These are phyloP conservation scores for Catocala fraxini DNA, from an alignment of 2,888 invertebrate species.

Conservation along the genomic window DNA sequence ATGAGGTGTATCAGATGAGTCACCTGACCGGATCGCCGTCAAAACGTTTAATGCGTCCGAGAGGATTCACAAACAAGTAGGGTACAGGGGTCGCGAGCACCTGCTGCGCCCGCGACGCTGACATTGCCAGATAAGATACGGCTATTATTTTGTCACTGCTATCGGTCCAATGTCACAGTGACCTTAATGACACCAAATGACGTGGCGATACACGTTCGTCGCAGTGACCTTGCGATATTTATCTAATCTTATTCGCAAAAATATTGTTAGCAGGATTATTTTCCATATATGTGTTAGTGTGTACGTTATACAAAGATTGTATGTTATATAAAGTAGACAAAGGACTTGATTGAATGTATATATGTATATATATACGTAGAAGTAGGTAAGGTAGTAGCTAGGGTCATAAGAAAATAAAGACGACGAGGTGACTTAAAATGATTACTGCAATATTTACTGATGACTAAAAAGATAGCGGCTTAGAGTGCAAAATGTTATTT, in stretches of 20 bases:
- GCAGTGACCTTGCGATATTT: conserved; percentile 84
- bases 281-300: conserved; percentile 53
- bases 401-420: not conserved
- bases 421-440: no score
- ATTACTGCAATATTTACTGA: no score
- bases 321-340: conserved; percentile 22
- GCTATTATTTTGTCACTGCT: conserved; percentile 85
- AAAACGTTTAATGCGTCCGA: conserved; percentile 43
- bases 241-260: conserved; percentile 85
- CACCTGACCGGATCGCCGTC: conserved; percentile 41
- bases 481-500: not conserved
- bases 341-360: conserved; percentile 11
- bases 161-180: conserved; percentile 86
- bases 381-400: not conserved
- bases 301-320: conserved; percentile 21
- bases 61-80: conserved; percentile 56
- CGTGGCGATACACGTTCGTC: conserved; percentile 74
- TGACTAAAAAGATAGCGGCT: no score
- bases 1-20: conserved; percentile 35
- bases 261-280: conserved; percentile 65
- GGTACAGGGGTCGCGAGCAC: conserved; percentile 80
- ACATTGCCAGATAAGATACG: conserved; percentile 86
- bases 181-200: conserved; percentile 86
- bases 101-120: conserved; percentile 83
- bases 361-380: not conserved